These are phyloP conservation scores for Eclectus roratus DNA, from an alignment of 2,113 vertebrate species.

Conservation along the genomic window DNA sequence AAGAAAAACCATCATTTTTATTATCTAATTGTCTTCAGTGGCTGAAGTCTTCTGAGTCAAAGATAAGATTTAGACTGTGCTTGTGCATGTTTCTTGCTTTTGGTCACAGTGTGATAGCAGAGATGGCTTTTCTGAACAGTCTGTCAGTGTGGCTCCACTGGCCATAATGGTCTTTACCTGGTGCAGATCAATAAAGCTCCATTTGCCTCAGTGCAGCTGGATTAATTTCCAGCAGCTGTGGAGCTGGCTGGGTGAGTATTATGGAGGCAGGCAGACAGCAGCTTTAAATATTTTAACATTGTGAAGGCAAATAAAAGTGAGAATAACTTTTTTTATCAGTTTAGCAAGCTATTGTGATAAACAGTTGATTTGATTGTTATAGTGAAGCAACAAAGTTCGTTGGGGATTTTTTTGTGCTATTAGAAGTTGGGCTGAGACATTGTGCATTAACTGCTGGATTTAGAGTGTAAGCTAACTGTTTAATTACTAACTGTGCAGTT, in stretches of 20 bases:
- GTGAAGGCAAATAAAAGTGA: neutral
- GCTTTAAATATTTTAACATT: neutral
- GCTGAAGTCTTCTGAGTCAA: neutral
- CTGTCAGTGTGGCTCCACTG: neutral
- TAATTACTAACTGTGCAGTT: neutral
- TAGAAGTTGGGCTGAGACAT: neutral
- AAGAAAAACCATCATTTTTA: neutral
- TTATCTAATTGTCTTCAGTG: neutral
- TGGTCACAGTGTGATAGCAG: neutral
- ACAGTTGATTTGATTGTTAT: neutral
- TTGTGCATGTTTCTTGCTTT: neutral
- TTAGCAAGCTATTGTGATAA: neutral
- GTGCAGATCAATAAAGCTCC: neutral
- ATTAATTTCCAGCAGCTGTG: neutral
- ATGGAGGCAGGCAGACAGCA: neutral
- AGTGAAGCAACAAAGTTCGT: neutral
- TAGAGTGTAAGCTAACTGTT: neutral
- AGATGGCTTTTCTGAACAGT: neutral
- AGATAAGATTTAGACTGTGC: neutral
- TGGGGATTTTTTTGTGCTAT: neutral
- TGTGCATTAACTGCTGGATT: neutral
- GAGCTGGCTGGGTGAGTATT: neutral
- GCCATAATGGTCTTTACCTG: neutral
- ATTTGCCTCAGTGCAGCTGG: neutral
- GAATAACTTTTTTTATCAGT: neutral